Conservation (phyloP, 1,140 invertebrate genomes). For the Trissolcus basalis region DNA sequence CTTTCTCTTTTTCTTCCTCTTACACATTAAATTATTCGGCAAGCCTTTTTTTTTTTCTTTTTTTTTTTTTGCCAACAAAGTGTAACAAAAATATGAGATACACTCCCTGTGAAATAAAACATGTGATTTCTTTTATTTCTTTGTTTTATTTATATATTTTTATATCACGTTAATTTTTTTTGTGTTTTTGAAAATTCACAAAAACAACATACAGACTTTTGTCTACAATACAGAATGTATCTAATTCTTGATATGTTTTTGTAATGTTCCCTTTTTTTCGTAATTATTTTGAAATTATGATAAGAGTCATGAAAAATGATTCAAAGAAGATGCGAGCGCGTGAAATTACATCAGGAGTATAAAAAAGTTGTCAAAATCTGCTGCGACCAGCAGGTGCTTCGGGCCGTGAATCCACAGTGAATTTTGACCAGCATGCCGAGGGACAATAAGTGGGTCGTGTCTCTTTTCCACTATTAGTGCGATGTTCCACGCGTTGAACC, state of each 20-base stretch:
- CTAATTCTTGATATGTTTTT: too few species aligned
- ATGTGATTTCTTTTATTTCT: too few species aligned
- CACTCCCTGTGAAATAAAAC: too few species aligned
- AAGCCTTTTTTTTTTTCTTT: too few species aligned
- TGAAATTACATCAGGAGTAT: conserved; percentile 25
- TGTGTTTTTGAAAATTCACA: too few species aligned
- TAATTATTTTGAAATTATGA: conserved; percentile 11
- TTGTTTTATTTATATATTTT: too few species aligned
- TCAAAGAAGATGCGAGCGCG: conserved; percentile 24
- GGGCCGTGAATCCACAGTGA: conserved; percentile 43
- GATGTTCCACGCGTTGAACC: conserved; percentile 33
- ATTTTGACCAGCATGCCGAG: conserved; percentile 36
- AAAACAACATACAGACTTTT: too few species aligned
- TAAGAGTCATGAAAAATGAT: conserved; percentile 35
- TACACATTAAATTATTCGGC: conserved; percentile 7
- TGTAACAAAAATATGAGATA: too few species aligned
- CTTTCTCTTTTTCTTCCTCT: too few species aligned
- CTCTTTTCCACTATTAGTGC: conserved; percentile 31
- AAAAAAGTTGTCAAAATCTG: conserved; percentile 31
- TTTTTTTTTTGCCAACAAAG: too few species aligned
- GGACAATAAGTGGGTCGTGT: conserved; percentile 45
- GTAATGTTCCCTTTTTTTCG: neutral
- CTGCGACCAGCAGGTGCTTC: conserved; percentile 28
- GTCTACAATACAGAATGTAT: too few species aligned
- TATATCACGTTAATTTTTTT: too few species aligned